These are phyloP conservation scores for Tenthredo notha DNA, from an alignment of 2,888 invertebrate genomes.

Conservation along the genomic window DNA sequence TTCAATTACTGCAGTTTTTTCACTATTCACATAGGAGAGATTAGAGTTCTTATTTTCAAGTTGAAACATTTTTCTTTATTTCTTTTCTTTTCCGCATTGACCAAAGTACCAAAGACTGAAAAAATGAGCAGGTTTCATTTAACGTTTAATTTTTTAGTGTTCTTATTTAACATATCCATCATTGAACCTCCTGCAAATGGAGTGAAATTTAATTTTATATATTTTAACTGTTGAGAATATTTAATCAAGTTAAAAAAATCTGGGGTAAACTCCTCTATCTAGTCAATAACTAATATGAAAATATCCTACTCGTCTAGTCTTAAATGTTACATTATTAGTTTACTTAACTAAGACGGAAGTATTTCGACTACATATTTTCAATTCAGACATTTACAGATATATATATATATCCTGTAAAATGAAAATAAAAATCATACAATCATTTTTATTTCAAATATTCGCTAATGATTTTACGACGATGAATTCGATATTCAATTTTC, in stretches of 20 bases:
- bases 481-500: not conserved
- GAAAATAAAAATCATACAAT: not conserved
- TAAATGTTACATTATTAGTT: constrained; percentile 44
- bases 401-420: not conserved
- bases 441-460: not conserved
- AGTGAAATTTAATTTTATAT: constrained; percentile 42
- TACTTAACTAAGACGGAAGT: not conserved
- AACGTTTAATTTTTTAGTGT: constrained; percentile 6
- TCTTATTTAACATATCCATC: constrained; percentile 7
- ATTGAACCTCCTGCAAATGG: not conserved
- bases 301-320: constrained; percentile 46
- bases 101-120: constrained; percentile 50
- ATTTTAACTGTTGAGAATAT: constrained; percentile 33
- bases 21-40: not conserved
- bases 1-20: constrained; percentile 21
- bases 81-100: constrained; percentile 3
- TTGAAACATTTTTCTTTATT: not conserved
- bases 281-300: constrained; percentile 43
- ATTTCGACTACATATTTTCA: not conserved
- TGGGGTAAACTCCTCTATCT: not conserved
- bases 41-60: constrained; percentile 6
- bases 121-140: constrained; percentile 39
- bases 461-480: not conserved
- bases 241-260: not conserved
- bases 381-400: constrained; percentile 36